Evolutionary conservation across 2,888 invertebrate species (phyloP), one percentile per base, ranked within the genome.

Genomic region (Melinaea marsaeus): DNA sequence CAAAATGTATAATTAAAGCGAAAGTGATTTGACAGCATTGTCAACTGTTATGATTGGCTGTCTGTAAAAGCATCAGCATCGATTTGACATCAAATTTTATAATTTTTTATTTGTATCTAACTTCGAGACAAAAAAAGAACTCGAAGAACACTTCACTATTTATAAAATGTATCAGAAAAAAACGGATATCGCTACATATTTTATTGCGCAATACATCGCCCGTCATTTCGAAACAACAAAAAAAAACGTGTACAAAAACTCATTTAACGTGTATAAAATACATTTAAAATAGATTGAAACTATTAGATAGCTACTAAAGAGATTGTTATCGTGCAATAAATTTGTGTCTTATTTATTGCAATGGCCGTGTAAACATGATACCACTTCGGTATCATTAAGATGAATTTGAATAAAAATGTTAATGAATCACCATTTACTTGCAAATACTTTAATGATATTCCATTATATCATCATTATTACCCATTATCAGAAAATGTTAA

Each of bases 401-500:
- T 35, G n/a, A 22, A 56, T 56, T 56, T 47, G 46, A 58, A 58
- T 46, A n/a, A 22, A 13, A 57, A 58, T 46, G 11, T 46, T 46
- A 32, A 13, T 45, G 45, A 47, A 32, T 22, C 45, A 37, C 51
- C 47, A 51, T 59, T 51, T 48, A 48, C 48, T 48, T 48, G 51
- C 51, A 58, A 48, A 56, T 32, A 22, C 48, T 13, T 46, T 57
- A 45, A 61, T 42, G 45, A 57, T 57, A 54, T n/a, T 34, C 61
- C 57, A 55, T 62, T 58, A 54, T 59, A 63, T 67, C 65, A 58
- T 42, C 45, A 61, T 60, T 58, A 62, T 64, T 62, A 62, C 55
- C 62, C 54, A 58, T 66, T 66, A 69, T 65, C 61, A 55, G 59
- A 58, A 58, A 59, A 66, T 65, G 62, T 60, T 56, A 71, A 66